These are phyloP conservation scores for Drosophila equinoxialis DNA, from an alignment of 1,140 invertebrate species.

Conservation along the genomic window DNA sequence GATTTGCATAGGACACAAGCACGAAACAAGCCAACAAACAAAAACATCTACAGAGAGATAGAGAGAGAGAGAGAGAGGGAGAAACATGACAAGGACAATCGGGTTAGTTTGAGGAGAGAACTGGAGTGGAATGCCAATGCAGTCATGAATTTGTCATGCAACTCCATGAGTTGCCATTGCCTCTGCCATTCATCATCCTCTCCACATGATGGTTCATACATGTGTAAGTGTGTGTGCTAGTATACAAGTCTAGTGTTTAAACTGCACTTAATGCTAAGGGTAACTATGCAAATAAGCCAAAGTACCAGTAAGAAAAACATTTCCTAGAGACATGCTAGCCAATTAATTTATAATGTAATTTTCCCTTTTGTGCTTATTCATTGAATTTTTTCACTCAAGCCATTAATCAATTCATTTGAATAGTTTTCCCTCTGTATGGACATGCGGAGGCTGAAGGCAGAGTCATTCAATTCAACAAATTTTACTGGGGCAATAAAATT, in stretches of 20 bases:
- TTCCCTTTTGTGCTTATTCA: background rate
- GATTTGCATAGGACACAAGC: constrained; percentile 12
- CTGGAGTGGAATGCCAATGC: constrained; percentile 17
- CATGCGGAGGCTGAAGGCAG: background rate
- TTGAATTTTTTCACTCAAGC: constrained; percentile 3
- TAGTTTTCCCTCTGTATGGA: background rate
- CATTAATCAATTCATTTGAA: constrained; percentile 2
- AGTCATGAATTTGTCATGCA: constrained; percentile 66
- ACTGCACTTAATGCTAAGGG: constrained; percentile 38
- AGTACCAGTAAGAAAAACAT: constrained; percentile 15
- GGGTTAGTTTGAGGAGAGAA: background rate
- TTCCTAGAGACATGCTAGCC: constrained; percentile 4
- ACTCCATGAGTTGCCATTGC: background rate
- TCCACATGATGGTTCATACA: background rate
- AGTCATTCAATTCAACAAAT: constrained; percentile 14
- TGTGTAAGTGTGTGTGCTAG: background rate
- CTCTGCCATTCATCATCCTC: background rate
- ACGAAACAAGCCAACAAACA: constrained; percentile 19
- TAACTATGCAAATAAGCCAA: constrained; percentile 43
- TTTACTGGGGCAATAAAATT: constrained; percentile 19
- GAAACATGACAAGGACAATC: constrained; percentile 56
- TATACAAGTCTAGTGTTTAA: constrained; percentile 41
- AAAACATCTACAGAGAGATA: too few relatives aligned
- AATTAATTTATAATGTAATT: constrained; percentile 4
- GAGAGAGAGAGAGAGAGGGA: too few relatives aligned